Evolutionary conservation across 2,888 invertebrate species (phyloP).

Genomic region (Allophyes oxyacanthae): DNA sequence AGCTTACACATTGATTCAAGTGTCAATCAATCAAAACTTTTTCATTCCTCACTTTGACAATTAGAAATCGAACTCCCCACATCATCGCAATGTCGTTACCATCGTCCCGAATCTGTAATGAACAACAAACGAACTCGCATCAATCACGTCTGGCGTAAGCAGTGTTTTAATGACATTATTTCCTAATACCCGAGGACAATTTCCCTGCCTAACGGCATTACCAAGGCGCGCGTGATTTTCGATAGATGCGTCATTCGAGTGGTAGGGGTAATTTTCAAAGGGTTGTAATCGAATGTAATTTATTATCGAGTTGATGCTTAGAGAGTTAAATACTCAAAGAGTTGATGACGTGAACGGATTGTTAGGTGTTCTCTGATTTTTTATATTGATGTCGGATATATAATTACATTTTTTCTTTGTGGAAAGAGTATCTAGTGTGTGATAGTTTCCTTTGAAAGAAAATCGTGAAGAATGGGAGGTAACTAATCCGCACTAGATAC

Average conservation of each 20-base stretch:
- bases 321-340: constrained; percentile 4
- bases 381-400: too few species aligned
- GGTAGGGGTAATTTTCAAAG: constrained; percentile 53
- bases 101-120: constrained; percentile 56
- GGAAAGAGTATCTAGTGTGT: too few species aligned
- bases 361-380: too few species aligned
- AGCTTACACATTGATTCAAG: too few species aligned
- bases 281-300: constrained; percentile 48
- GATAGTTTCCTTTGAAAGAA: too few species aligned
- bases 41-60: background rate
- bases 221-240: constrained; percentile 52
- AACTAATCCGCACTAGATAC: too few species aligned
- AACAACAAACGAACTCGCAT: constrained; percentile 73
- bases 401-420: too few species aligned
- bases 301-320: constrained; percentile 31
- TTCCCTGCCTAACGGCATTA: constrained; percentile 64
- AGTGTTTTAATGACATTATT: constrained; percentile 83
- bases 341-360: constrained; percentile 1
- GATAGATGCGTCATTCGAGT: constrained; percentile 34
- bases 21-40: background rate
- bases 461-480: too few species aligned
- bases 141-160: constrained; percentile 71
- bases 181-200: constrained; percentile 76
- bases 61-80: constrained; percentile 25
- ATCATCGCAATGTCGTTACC: constrained; percentile 56